Evolutionary conservation across 30 jellyfish, hydroid and myxozoan genomes (phyloP).

Genomic region (Nemopilema nomurai): DNA sequence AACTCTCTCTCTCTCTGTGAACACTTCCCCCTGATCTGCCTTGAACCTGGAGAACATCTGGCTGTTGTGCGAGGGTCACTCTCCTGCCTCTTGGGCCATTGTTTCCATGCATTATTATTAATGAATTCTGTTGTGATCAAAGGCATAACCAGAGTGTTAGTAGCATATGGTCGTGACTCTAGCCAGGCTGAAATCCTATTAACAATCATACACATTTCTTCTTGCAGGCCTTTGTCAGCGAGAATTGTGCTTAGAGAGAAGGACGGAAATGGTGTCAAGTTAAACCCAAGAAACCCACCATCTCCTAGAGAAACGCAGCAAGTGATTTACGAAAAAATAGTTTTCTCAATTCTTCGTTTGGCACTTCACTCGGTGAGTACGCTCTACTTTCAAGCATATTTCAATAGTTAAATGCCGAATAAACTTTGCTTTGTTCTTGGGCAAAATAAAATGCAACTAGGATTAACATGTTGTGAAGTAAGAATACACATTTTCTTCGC

Average conservation of each 20-base stretch:
- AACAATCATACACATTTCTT: neutral
- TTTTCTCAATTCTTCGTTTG: neutral
- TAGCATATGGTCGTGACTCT: slow-evolving; percentile 59
- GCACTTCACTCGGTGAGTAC: neutral
- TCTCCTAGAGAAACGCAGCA: neutral
- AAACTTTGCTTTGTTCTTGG: neutral
- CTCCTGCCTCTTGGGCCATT: slow-evolving; percentile 55
- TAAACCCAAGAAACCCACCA: neutral
- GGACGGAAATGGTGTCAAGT: neutral
- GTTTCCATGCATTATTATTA: slow-evolving; percentile 47
- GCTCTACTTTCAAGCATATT: neutral
- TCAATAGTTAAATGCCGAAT: neutral
- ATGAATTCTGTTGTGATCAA: slow-evolving; percentile 40
- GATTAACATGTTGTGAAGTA: neutral
- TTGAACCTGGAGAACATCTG: slow-evolving; percentile 30
- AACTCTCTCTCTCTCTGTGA: neutral
- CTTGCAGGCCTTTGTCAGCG: slow-evolving; percentile 42
- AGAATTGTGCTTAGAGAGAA: neutral
- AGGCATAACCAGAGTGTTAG: slow-evolving; percentile 38
- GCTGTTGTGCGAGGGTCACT: slow-evolving; percentile 27
- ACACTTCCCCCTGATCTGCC: slow-evolving; percentile 36
- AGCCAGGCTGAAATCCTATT: slow-evolving; percentile 55
- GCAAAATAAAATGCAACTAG: neutral
- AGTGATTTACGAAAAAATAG: neutral
- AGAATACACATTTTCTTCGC: neutral